These are phyloP conservation scores for Calameuta filiformis DNA, from an alignment of 2,888 invertebrate species.

Conservation along the genomic window DNA sequence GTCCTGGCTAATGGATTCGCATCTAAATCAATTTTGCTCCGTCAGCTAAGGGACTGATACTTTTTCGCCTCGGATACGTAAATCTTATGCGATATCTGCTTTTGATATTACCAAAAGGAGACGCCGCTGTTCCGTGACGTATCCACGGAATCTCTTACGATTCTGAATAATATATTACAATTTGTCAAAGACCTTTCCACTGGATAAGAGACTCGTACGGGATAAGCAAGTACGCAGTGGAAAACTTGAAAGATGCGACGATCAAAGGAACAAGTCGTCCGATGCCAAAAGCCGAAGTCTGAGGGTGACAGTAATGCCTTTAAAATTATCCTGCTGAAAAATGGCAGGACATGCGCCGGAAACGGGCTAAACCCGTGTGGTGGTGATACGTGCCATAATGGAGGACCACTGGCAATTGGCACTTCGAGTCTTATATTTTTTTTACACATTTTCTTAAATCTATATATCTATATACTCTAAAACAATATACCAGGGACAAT, in stretches of 20 bases:
- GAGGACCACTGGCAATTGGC: not conserved
- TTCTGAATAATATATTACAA: not conserved
- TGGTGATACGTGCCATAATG: not conserved
- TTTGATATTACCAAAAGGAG: not conserved
- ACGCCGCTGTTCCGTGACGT: not conserved
- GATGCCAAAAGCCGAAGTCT: conserved; percentile 3
- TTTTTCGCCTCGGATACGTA: not conserved
- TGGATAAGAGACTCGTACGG: not conserved
- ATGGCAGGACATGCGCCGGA: conserved; percentile 4
- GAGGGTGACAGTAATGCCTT: conserved; percentile 14
- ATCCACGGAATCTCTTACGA: not conserved
- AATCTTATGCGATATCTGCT: not conserved
- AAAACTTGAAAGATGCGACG: not conserved
- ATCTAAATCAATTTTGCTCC: not conserved
- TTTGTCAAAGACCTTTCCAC: not conserved
- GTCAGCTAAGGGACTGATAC: not conserved
- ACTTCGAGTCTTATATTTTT: not conserved
- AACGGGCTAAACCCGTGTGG: not conserved
- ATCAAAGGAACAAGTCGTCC: not conserved
- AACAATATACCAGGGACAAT: not conserved
- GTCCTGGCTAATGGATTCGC: not conserved
- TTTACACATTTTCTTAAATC: not conserved
- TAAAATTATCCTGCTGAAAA: conserved; percentile 13
- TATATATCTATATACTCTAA: not conserved
- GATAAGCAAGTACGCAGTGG: not conserved